These are phyloP conservation scores for Daboia siamensis DNA, from an alignment of 2,113 vertebrate genomes.

Conservation along the genomic window DNA sequence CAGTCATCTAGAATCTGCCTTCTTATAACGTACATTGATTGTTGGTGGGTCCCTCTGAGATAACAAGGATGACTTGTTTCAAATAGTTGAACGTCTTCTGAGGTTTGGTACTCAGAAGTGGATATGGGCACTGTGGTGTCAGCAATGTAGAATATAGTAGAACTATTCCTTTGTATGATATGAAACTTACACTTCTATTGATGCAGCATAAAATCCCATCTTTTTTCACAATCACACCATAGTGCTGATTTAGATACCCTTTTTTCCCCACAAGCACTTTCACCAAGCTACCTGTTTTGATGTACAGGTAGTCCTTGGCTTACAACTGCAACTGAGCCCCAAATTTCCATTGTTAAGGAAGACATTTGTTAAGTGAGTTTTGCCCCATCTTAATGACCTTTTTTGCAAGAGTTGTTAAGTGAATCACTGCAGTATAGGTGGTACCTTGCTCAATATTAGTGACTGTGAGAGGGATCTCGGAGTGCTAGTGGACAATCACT, in stretches of 20 bases:
- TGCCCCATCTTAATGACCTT: not conserved
- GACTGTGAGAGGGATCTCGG: too few species aligned
- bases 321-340: not conserved
- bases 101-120: not conserved
- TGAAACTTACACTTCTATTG: not conserved
- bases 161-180: not conserved
- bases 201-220: not conserved
- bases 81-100: not conserved
- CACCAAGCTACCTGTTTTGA: not conserved
- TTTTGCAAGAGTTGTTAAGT: not conserved
- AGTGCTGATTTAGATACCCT: not conserved
- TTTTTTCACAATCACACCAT: not conserved
- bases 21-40: not conserved
- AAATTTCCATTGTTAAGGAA: not conserved
- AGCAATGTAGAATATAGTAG: not conserved
- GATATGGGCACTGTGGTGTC: not conserved
- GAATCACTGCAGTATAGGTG: too few species aligned
- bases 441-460: too few species aligned
- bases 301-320: not conserved
- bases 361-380: not conserved
- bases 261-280: not conserved
- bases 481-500: too few species aligned
- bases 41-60: not conserved
- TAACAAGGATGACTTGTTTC: not conserved
- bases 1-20: not conserved